phyloP scores from a whole-genome alignment of 2,888 invertebrate genomes.

The Venusia cambrica region DNA sequence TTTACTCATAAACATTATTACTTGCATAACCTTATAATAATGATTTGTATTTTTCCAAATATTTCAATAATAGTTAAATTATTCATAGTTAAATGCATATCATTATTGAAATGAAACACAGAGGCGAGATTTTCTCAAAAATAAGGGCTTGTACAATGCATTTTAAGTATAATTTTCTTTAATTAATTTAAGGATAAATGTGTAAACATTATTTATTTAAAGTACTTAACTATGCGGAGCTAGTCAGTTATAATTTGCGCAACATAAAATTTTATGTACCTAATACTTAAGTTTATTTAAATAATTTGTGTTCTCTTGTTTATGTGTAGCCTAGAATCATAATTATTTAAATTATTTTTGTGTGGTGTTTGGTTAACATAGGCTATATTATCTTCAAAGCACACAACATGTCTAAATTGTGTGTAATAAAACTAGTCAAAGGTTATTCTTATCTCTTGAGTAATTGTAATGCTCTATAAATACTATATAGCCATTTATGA shows the following conservation, averaged over 20 bases:
- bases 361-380: slow-evolving; percentile 77
- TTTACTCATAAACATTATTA: slow-evolving; percentile 47
- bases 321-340: slow-evolving; percentile 74
- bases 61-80: slow-evolving; percentile 69
- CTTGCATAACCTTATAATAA: slow-evolving; percentile 55
- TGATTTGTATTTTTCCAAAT: slow-evolving; percentile 64
- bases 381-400: slow-evolving; percentile 55
- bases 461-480: slow-evolving; percentile 38
- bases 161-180: slow-evolving; percentile 64
- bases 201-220: slow-evolving; percentile 78
- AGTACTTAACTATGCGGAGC: slow-evolving; percentile 81
- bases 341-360: slow-evolving; percentile 76
- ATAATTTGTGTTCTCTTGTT: slow-evolving; percentile 76
- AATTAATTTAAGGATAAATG: slow-evolving; percentile 74
- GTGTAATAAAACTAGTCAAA: slow-evolving; percentile 76
- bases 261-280: slow-evolving; percentile 75
- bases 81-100: slow-evolving; percentile 76
- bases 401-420: slow-evolving; percentile 58
- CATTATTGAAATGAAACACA: slow-evolving; percentile 55
- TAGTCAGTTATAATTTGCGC: slow-evolving; percentile 81
- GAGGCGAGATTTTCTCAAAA: slow-evolving; percentile 56
- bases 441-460: slow-evolving; percentile 59
- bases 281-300: slow-evolving; percentile 67
- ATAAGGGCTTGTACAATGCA: slow-evolving; percentile 67
- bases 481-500: slow-evolving; percentile 45